Base-by-base conservation (phyloP, 2,113 vertebrate species). In the Phylloscopus trochiloides region DNA sequence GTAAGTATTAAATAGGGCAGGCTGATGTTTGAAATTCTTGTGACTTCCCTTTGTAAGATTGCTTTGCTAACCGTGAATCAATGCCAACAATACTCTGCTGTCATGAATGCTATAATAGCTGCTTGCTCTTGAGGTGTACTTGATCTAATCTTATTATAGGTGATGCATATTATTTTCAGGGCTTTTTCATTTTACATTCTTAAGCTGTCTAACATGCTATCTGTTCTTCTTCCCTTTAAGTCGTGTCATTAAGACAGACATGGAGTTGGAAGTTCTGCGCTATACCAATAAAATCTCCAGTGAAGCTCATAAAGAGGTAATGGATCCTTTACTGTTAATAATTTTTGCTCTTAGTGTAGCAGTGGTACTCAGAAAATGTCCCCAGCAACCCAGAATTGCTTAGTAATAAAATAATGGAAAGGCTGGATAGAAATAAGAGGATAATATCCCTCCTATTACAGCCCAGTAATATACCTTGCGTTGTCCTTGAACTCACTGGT, bases 221-320 rank as follows among this genome's bases (percentile, higher is more conserved):
- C 42, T 91, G 54, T 94, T 92, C 79, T 70, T 14, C 83, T 93
- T 95, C 45, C 86, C 75, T 97, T 96, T 73, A 84, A 99, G 99
- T 96, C 99, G 99, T 51, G 98, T 99, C 74, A 93, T 98, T 88
- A 99, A 99, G 97, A 99, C 99, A 1, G 98, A 99, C 96, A 99
- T 99, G 99, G 99, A 99, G 97, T 96, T 99, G 97, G 99, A 99
- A 97, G 98, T 99, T 75, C 94, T 99, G 90, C 99, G 99, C 68
- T 99, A 99, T 97, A 99, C 99, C 91, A 99, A 99, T 97, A 98
- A 98, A 94, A 97, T 99, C 96, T 99, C 99, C 98, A 99, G 99
- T 15, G 99, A 99, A 94, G 99, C 99, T 86, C 99, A 99, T 97
- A 99, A 98, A 97, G 98, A 99, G 99, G 99, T 99, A 97, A 98